phyloP scores from a whole-genome alignment of 2,113 vertebrate species.

The Erythrolamprus reginae region DNA sequence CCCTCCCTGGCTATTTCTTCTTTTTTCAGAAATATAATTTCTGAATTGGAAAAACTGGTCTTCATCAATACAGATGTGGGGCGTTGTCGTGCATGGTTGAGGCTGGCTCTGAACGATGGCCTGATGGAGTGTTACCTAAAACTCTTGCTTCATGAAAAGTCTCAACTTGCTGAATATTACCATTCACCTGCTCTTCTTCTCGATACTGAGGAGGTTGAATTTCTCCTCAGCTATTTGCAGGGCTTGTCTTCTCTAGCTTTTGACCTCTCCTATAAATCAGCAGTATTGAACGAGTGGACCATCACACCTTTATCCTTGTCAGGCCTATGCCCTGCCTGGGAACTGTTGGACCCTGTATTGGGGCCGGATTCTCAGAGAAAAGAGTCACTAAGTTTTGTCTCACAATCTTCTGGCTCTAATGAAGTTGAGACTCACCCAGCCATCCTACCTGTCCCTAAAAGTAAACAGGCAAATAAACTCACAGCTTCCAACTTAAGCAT shows the following conservation, averaged over 20 bases:
- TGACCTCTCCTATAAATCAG: slow-evolving; percentile 89
- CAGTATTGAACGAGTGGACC: slow-evolving; percentile 92
- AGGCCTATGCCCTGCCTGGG: slow-evolving; percentile 75
- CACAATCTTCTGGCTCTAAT: slow-evolving; percentile 81
- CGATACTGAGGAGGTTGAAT: slow-evolving; percentile 85
- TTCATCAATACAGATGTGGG: slow-evolving; percentile 89
- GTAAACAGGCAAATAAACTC: slow-evolving; percentile 49
- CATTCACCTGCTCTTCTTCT: slow-evolving; percentile 82
- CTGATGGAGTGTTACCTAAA: slow-evolving; percentile 89
- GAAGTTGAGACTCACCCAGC: slow-evolving; percentile 69
- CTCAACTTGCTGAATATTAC: slow-evolving; percentile 78
- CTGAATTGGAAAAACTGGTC: slow-evolving; percentile 81
- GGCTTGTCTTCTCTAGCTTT: slow-evolving; percentile 87
- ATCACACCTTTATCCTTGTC: slow-evolving; percentile 85
- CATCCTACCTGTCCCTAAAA: slow-evolving; percentile 41
- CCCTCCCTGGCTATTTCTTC: not conserved
- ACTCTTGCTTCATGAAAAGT: slow-evolving; percentile 80
- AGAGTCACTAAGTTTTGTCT: slow-evolving; percentile 81
- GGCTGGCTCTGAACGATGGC: slow-evolving; percentile 88
- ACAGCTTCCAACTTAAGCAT: slow-evolving; percentile 83
- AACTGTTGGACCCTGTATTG: slow-evolving; percentile 57
- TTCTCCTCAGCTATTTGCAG: slow-evolving; percentile 91
- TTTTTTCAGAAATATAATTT: slow-evolving; percentile 77
- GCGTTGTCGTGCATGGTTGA: slow-evolving; percentile 90
- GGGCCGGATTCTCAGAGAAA: slow-evolving; percentile 56